Base-by-base conservation (phyloP, 2,888 invertebrate genomes). In the Volucella inanis region DNA sequence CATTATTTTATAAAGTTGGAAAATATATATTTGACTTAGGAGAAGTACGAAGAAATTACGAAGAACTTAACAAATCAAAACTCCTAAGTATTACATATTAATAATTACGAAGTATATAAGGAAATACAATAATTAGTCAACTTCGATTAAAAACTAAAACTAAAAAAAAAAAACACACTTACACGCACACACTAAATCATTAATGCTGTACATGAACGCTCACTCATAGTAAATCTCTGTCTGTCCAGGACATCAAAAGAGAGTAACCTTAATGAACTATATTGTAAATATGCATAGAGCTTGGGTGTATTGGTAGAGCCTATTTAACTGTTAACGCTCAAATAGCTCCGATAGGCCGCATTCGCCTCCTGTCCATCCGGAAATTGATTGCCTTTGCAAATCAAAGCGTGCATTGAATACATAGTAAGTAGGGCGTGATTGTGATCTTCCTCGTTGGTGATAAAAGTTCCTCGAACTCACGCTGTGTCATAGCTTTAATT, bases 361-460 rank as follows among this genome's bases (percentile, higher is more conserved):
- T 65, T 14, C 18, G 55, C 39, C 22, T 41, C 14, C 9, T 59
- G 57, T 41, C 41, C 64, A 12, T 18, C 45, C 8, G 2, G 57
- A 39, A 47, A 38, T 65, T 50, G 79, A 77, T 14, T 78, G 87
- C 67, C 89, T 88, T 87, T 92, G 91, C 31, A 91, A 87, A 88
- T 94, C 94, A 87, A 93, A 94, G 79, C 94, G 94, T 61, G 95
- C 95, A 91, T 97, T 97, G 92, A 97, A 97, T 59, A 97, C n/a
- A n/a, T n/a, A n/a, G 93, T 74, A 97, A 94, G 92, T 97, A 97
- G 1, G 97, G 97, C 0, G 97, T 97, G 31, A 96, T 96, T 0
- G 96, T 96, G 52, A 96, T 95, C 85, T 95, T 93, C 84, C 94
- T 95, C 71, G 95, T 95, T 2, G 94, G 94, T 2, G 95, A 95